Base-by-base conservation (phyloP, 2,888 invertebrate genomes). In the Hoplodrina blanda region DNA sequence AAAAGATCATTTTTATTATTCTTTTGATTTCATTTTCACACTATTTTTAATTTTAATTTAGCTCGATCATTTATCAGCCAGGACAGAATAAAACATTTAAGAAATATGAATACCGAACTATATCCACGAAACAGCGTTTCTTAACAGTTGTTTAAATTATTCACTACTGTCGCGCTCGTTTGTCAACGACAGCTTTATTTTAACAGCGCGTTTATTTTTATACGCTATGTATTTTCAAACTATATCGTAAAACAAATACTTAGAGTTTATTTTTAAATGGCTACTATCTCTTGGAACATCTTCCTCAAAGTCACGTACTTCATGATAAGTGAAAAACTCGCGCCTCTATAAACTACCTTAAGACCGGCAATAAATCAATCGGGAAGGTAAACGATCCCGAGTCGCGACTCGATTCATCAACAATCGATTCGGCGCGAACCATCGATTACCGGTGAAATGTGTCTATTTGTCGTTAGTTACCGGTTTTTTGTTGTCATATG, bases 401-500 rank as follows among this genome's bases (percentile, higher is more conserved):
- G 73, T 81, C 81, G 71, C 76, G 80, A 79, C 82, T 82, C 86
- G 86, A 87, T 88, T 83, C 82, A 78, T 81, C 81, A 80, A 80
- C 63, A 80, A 78, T 82, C 82, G 83, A 84, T 82, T 78, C 49
- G 62, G 52, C 55, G 53, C 54, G 65, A 73, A 62, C 64, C 67
- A 78, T 83, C 77, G 80, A 76, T 81, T 76, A 77, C 75, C 60
- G 59, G 65, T 74, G 68, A 76, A 81, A 82, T 81, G 75, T 81
- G 66, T 84, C 71, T 80, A 78, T 80, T 80, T 80, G 69, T 79
- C 71, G 66, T 71, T 74, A 78, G 72, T 78, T 74, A 80, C 65
- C 73, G 69, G 69, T 80, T 76, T 82, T 71, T 73, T 69, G 57
- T 54, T 76, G 61, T 66, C 62, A 25, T 65, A 33, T 65, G 63